Evolutionary conservation across 2,797 vertebrate genomes (phyloP).

Genomic region (Xerus rutilus): DNA sequence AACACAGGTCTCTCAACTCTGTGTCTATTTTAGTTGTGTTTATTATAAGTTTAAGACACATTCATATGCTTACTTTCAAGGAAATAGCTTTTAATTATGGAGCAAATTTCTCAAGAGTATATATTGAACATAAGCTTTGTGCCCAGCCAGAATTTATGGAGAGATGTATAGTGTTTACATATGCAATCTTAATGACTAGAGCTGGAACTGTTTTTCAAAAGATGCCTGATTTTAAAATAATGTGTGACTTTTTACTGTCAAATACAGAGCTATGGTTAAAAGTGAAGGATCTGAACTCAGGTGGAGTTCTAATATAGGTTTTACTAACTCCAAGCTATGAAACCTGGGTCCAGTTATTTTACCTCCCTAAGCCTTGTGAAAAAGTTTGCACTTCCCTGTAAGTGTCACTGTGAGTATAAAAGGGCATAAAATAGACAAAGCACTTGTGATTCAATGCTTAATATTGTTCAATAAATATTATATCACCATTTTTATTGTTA

Average conservation of each 20-base stretch:
- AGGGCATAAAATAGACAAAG: neutral
- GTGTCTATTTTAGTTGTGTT: neutral
- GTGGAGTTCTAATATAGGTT: neutral
- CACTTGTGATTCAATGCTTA: neutral
- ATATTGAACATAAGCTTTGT: neutral
- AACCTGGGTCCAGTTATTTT: slow-evolving; percentile 16
- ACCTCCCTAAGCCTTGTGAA: neutral
- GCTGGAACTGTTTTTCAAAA: neutral
- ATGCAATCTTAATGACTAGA: neutral
- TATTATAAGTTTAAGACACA: slow-evolving; percentile 6
- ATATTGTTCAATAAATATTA: neutral
- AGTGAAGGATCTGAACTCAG: neutral
- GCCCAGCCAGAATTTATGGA: neutral
- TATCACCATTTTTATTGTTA: neutral
- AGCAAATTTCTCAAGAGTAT: neutral
- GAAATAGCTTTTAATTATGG: neutral
- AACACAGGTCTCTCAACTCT: neutral
- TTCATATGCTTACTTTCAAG: neutral
- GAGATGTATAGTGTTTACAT: neutral
- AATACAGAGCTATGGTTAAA: neutral
- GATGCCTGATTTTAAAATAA: slow-evolving; percentile 2
- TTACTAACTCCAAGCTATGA: neutral
- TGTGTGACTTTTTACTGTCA: slow-evolving; percentile 22
- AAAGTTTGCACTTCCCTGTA: neutral
- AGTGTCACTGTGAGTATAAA: neutral